A percentile compares a stretch with the other conserved stretches of the same genome.
These are phyloP conservation scores for Lordiphosa fenestrarum DNA, from an alignment of 2,888 invertebrate species.

Conservation along the genomic window DNA sequence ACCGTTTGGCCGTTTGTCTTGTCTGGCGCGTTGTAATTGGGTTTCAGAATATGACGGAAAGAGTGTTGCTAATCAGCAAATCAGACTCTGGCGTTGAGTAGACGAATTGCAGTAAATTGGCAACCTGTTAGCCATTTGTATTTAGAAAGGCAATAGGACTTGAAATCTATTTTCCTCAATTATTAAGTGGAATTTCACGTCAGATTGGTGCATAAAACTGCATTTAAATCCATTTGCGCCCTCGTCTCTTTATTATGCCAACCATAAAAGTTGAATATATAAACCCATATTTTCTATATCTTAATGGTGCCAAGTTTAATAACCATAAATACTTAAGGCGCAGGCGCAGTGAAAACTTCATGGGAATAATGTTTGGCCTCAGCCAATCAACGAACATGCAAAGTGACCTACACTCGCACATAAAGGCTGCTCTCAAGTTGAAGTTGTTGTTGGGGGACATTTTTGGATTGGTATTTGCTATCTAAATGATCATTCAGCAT, in stretches of 20 bases:
- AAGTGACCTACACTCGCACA: conserved; percentile 10
- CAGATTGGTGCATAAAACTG: not conserved
- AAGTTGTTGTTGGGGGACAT: too few species aligned
- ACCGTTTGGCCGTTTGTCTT: conserved; percentile 61
- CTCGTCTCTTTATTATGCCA: conserved; percentile 17
- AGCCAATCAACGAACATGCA: conserved; percentile 16
- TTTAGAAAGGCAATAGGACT: not conserved
- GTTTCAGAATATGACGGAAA: conserved; percentile 77
- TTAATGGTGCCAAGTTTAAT: conserved; percentile 26
- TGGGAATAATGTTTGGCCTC: conserved; percentile 8
- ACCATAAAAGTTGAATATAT: conserved; percentile 14
- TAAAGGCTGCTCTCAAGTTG: conserved; percentile 19
- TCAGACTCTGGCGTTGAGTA: conserved; percentile 71
- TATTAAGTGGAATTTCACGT: not conserved
- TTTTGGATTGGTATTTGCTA: too few species aligned
- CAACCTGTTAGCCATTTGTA: conserved; percentile 5
- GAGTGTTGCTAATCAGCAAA: conserved; percentile 78
- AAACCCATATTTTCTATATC: conserved; percentile 56
- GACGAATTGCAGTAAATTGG: conserved; percentile 60
- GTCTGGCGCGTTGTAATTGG: conserved; percentile 63
- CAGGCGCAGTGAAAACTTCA: not conserved
- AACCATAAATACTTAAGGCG: conserved; percentile 24
- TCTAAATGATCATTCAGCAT: too few species aligned
- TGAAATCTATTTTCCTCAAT: not conserved
- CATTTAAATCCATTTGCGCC: conserved; percentile 1